Base-by-base conservation (phyloP, 2,888 invertebrate species). In the Cephus pulcher region DNA sequence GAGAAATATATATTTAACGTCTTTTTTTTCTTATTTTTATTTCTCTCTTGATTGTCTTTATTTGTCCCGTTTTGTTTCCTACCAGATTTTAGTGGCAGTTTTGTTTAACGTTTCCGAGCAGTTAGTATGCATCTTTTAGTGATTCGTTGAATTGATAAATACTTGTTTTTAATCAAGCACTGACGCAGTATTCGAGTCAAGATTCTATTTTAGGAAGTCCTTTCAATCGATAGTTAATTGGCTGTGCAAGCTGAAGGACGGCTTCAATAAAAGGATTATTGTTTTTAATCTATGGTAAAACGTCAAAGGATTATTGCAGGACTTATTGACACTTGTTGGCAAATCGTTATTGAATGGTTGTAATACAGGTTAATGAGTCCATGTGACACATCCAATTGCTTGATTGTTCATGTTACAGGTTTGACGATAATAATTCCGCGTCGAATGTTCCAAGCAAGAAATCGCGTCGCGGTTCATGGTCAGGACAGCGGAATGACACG, bases 401-500 rank as follows among this genome's bases (percentile, higher is more conserved):
- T 56, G 56, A 56, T 56, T 56, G 6, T 56, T 56, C 56, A 23
- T 40, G 40, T 56, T 56, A 56, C 71, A 71, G 71, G 71, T 34
- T 71, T 75, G 84, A 83, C 76, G 84, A 78, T 80, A 83, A 83
- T 75, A 83, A 83, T 75, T 83, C 80, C 35, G 77, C 81, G 80
- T 81, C 84, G 69, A 78, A 78, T 79, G 81, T 76, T 75, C 78
- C 79, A 74, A 80, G 79, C 76, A 88, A 85, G 80, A 87, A 79
- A 78, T 82, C 78, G n/a, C 88, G 89, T 75, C 85, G 88, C 81
- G 86, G 84, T 75, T 90, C 90, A 1, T 91, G 90, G 90, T 86
- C 87, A 74, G 90, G 88, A 74, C 80, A 78, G 35, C 76, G 73
- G 68, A 81, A 73, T 32, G 82, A 83, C 70, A 80, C 82, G 77